Percentiles rank a stretch among this genome's conserved stretches.
phyloP scores from a whole-genome alignment of 2,888 invertebrate genomes.

The Troides helena region DNA sequence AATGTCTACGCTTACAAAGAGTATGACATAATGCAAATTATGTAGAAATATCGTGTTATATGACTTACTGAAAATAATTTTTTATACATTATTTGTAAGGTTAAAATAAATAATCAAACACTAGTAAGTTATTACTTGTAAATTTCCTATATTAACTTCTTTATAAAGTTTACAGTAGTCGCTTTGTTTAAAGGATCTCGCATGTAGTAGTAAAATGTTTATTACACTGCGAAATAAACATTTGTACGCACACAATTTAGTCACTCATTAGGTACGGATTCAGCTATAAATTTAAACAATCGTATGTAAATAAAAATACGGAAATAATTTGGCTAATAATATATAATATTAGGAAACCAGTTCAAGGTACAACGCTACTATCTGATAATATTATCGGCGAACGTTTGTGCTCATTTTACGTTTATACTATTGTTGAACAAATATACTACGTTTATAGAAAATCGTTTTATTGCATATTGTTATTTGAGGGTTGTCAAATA shows the following conservation, averaged over 20 bases:
- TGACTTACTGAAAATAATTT: not conserved
- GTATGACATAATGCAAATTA: too few relatives aligned
- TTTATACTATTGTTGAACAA: constrained; percentile 6
- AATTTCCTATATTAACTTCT: too few relatives aligned
- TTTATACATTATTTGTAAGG: not conserved
- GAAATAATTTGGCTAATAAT: constrained; percentile 23
- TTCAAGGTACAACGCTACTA: constrained; percentile 18
- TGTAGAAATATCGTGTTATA: too few relatives aligned
- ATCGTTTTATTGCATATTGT: not conserved
- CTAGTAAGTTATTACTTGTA: too few relatives aligned
- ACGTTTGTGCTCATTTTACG: constrained; percentile 14
- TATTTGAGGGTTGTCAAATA: not conserved
- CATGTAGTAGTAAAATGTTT: too few relatives aligned
- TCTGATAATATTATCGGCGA: constrained; percentile 22
- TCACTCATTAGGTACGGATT: not conserved
- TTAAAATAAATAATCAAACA: too few relatives aligned
- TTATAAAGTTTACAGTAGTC: too few relatives aligned
- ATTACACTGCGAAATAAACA: too few relatives aligned
- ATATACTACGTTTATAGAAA: not conserved
- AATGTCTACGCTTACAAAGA: not conserved
- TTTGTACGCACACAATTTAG: not conserved
- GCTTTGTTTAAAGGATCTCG: too few relatives aligned
- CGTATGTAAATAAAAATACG: constrained; percentile 3
- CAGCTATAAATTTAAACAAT: constrained; percentile 6
- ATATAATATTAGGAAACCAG: constrained; percentile 10